phyloP scores from a whole-genome alignment of 1,140 invertebrate species.

The Drosophila ercepeae region DNA sequence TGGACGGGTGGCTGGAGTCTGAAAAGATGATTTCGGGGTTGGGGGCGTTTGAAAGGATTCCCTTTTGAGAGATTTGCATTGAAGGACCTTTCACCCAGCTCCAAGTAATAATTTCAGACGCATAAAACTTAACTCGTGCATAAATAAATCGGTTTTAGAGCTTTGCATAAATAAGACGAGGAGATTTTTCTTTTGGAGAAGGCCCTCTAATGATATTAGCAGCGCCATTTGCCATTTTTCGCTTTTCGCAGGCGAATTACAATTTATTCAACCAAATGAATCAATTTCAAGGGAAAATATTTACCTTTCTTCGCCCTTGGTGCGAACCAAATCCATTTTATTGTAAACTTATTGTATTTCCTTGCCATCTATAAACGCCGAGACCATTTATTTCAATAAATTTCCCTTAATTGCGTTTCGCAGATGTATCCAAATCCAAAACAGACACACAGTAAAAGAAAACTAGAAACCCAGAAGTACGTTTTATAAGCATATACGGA shows the following conservation, averaged over 20 bases:
- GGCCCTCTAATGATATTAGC: constrained; percentile 23
- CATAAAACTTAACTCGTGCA: constrained; percentile 27
- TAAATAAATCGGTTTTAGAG: constrained; percentile 11
- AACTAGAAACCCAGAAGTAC: neutral
- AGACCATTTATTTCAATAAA: constrained; percentile 6
- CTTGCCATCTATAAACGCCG: neutral
- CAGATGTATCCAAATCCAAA: no score
- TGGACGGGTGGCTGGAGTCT: neutral
- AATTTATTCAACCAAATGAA: constrained; percentile 31
- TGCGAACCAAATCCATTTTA: no score
- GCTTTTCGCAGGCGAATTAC: constrained; percentile 22
- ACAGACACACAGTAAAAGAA: no score
- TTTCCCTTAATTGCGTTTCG: constrained; percentile 7
- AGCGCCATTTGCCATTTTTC: no score
- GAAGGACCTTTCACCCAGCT: constrained; percentile 11
- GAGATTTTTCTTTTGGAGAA: constrained; percentile 17
- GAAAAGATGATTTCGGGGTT: constrained; percentile 8
- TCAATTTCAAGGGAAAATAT: constrained; percentile 9
- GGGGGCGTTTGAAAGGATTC: constrained; percentile 27
- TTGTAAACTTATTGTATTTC: neutral
- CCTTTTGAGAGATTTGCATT: constrained; percentile 26
- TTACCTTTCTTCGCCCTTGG: neutral
- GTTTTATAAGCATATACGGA: constrained; percentile 4
- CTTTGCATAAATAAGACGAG: constrained; percentile 36
- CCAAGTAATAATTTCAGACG: constrained; percentile 35